Evolutionary conservation across 2,113 vertebrate species (phyloP).

Genomic region (Typhlomys cinereus): DNA sequence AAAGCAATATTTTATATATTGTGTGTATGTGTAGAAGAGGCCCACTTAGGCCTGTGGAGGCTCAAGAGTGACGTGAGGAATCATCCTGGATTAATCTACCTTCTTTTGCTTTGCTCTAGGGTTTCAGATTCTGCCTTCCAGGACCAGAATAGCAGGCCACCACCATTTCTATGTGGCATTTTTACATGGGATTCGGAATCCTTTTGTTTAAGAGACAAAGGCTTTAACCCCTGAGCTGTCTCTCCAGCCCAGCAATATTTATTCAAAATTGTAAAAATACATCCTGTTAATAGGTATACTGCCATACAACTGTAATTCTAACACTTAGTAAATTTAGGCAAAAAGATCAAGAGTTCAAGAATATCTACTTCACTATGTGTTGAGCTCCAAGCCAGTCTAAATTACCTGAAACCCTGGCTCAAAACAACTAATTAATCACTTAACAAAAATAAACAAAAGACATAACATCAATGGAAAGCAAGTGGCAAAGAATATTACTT

Average conservation of each 20-base stretch:
- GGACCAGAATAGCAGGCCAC: too few relatives aligned
- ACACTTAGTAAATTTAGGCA: background rate
- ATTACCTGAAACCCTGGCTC: background rate
- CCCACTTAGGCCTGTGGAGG: too few relatives aligned
- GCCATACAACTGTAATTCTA: background rate
- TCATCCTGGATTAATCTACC: too few relatives aligned
- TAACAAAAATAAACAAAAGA: background rate
- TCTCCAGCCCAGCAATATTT: conserved; percentile 37
- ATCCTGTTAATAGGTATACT: background rate
- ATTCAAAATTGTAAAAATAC: conserved; percentile 33
- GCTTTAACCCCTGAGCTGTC: too few relatives aligned
- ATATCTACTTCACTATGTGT: background rate
- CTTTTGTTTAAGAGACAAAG: too few relatives aligned
- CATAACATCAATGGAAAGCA: background rate
- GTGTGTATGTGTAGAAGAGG: too few relatives aligned
- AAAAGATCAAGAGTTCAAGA: background rate
- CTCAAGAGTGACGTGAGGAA: too few relatives aligned
- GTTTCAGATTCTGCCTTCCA: too few relatives aligned
- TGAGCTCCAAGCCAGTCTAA: background rate
- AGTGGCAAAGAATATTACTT: background rate
- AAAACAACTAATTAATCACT: background rate
- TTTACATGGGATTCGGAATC: too few relatives aligned
- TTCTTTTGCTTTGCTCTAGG: too few relatives aligned
- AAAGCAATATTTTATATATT: too few relatives aligned
- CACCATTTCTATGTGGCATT: too few relatives aligned